Percentiles rank a stretch among this genome's conserved stretches.
Conservation (phyloP, 2,797 vertebrate genomes). For the Ctenosaura bakeri region DNA sequence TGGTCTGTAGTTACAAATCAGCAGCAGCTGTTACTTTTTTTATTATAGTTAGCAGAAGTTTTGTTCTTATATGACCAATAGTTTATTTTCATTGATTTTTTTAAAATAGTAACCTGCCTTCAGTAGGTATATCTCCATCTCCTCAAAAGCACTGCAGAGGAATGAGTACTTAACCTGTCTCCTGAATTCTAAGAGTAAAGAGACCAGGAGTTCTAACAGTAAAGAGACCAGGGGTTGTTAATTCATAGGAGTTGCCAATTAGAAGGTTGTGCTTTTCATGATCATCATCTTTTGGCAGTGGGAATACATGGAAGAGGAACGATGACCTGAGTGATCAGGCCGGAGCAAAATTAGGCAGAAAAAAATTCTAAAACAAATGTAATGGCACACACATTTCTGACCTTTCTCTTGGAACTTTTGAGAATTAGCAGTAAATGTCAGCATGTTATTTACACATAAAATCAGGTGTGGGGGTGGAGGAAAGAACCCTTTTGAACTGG, state of each 20-base stretch:
- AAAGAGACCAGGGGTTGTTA: too few species aligned
- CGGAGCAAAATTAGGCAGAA: background rate
- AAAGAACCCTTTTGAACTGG: background rate
- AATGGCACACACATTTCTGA: background rate
- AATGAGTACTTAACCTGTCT: background rate
- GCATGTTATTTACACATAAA: constrained; percentile 7
- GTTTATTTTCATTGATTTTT: background rate
- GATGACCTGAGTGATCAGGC: background rate
- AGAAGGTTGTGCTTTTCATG: background rate
- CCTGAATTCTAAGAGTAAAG: background rate
- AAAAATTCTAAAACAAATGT: constrained; percentile 13
- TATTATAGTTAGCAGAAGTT: background rate
- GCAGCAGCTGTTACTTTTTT: background rate
- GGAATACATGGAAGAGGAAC: background rate
- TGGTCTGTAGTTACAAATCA: background rate
- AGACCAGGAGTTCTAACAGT: background rate
- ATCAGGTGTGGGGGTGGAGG: constrained; percentile 9
- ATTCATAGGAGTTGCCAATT: background rate
- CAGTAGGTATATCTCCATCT: background rate
- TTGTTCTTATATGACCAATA: background rate
- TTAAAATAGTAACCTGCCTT: background rate
- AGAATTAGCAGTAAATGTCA: constrained; percentile 26
- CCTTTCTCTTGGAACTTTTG: constrained; percentile 7
- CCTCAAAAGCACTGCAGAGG: background rate
- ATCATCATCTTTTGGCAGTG: background rate